Evolutionary conservation across 2,797 vertebrate genomes (phyloP).

Genomic region (Falco columbarius): DNA sequence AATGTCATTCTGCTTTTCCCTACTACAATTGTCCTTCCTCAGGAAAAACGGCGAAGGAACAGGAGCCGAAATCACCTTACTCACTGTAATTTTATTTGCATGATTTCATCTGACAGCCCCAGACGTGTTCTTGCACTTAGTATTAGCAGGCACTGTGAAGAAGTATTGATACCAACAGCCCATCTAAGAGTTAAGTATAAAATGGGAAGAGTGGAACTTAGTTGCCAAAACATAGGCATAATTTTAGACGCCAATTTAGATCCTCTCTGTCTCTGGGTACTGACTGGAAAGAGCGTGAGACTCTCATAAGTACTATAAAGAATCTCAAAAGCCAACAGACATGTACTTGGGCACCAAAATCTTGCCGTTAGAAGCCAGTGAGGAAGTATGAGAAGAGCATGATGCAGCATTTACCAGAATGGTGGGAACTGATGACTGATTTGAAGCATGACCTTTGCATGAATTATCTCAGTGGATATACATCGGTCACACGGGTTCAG

Average conservation of each 20-base stretch:
- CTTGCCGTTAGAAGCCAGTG: neutral
- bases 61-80: neutral
- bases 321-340: neutral
- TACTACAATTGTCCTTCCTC: neutral
- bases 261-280: neutral
- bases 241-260: neutral
- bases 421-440: neutral
- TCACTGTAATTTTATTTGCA: neutral
- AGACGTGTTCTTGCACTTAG: neutral
- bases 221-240: neutral
- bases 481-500: neutral
- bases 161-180: neutral
- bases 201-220: neutral
- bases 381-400: neutral
- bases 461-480: neutral
- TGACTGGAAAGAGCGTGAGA: neutral
- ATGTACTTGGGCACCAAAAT: neutral
- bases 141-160: neutral
- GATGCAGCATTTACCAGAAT: neutral
- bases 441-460: neutral
- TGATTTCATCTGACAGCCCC: neutral
- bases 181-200: neutral
- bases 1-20: neutral
- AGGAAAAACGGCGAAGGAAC: neutral
- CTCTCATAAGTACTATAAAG: neutral